Evolutionary conservation across 2,113 vertebrate species (phyloP).

Genomic region (Pangasianodon hypophthalmus): DNA sequence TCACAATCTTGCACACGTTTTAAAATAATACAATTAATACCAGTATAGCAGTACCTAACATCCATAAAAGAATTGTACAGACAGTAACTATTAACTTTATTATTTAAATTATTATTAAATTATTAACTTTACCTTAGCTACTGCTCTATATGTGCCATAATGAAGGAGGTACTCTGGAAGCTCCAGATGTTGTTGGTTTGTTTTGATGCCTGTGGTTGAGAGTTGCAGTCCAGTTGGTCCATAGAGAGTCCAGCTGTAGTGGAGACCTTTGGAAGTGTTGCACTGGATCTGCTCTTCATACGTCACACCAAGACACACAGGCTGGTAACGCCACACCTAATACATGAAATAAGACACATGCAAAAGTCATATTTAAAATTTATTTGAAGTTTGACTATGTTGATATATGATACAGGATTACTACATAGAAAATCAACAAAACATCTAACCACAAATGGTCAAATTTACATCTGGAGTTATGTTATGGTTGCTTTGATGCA

Average conservation of each 20-base stretch:
- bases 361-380: background rate
- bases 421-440: background rate
- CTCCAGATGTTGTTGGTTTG: slow-evolving; percentile 64
- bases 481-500: background rate
- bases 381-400: background rate
- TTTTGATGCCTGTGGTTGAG: slow-evolving; percentile 60
- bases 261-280: slow-evolving; percentile 69
- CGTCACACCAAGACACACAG: slow-evolving; percentile 72
- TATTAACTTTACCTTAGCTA: slow-evolving; percentile 69
- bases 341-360: background rate
- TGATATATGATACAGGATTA: background rate
- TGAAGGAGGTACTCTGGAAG: slow-evolving; percentile 72
- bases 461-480: background rate
- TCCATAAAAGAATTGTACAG: background rate
- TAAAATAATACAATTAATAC: background rate
- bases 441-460: background rate
- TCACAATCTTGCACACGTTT: background rate
- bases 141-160: slow-evolving; percentile 75
- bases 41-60: background rate
- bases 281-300: slow-evolving; percentile 76
- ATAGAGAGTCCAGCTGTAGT: slow-evolving; percentile 76
- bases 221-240: slow-evolving; percentile 59
- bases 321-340: slow-evolving; percentile 75
- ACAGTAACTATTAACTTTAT: too few relatives aligned
- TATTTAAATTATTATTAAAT: too few relatives aligned